Conservation (phyloP, 2,888 invertebrate species). For the Agrotis puta region DNA sequence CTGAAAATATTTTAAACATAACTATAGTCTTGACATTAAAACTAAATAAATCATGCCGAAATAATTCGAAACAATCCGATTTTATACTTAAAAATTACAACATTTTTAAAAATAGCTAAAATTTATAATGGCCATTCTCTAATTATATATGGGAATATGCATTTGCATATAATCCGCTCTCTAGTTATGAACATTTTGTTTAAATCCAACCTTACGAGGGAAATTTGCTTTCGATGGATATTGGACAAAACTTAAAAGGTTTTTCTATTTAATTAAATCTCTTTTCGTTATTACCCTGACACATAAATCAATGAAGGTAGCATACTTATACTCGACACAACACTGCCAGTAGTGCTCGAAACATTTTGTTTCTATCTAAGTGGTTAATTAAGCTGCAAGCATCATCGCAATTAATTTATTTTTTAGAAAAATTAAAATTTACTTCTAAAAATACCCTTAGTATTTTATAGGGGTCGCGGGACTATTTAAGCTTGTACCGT, state of each 20-base stretch:
- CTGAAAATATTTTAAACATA: too few species aligned
- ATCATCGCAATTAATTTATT: conserved; percentile 33
- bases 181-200: background rate
- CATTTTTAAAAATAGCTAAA: too few species aligned
- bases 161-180: too few species aligned
- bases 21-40: too few species aligned
- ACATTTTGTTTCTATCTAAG: conserved; percentile 18
- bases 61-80: too few species aligned
- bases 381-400: conserved; percentile 16
- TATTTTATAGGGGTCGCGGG: conserved; percentile 19
- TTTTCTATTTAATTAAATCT: background rate
- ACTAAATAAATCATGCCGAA: too few species aligned
- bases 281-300: conserved; percentile 1
- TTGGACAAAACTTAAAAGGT: conserved; percentile 9
- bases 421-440: conserved; percentile 28
- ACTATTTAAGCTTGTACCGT: too few species aligned
- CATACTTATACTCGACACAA: conserved; percentile 12
- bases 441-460: background rate
- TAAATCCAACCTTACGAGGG: background rate
- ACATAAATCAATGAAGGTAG: conserved; percentile 7
- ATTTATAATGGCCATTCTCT: too few species aligned
- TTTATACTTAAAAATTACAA: too few species aligned
- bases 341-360: conserved; percentile 40
- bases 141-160: too few species aligned
- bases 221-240: conserved; percentile 5